phyloP scores from a whole-genome alignment of 2,113 vertebrate species.

The Ciconia stormi region DNA sequence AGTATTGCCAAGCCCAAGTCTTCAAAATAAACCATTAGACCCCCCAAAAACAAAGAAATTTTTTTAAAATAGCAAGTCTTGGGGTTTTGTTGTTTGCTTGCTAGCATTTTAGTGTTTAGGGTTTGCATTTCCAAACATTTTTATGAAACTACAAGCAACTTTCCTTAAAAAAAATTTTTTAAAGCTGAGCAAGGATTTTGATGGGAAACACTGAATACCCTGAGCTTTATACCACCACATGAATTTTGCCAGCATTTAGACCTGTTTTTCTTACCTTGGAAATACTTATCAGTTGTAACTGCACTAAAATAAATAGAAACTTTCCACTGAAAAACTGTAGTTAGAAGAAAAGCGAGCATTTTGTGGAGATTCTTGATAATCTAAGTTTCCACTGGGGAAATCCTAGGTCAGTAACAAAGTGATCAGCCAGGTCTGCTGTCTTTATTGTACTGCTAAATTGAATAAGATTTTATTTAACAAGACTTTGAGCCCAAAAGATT shows the following conservation, averaged over 20 bases:
- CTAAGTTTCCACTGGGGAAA: neutral
- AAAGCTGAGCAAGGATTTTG: neutral
- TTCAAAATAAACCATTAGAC: conserved; percentile 1
- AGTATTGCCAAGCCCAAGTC: conserved; percentile 6
- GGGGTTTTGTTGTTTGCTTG: neutral
- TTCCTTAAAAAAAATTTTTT: neutral
- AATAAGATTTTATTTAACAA: neutral
- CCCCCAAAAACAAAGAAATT: neutral
- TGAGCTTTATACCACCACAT: neutral
- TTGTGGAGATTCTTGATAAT: neutral
- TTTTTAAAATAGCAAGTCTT: neutral
- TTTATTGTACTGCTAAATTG: neutral
- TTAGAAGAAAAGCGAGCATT: neutral
- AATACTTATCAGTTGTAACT: neutral
- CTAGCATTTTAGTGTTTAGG: neutral
- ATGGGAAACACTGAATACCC: neutral
- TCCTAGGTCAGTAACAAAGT: neutral
- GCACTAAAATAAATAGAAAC: neutral
- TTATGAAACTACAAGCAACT: neutral
- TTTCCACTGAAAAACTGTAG: neutral
- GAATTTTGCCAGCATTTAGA: neutral
- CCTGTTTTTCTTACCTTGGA: neutral
- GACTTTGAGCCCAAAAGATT: neutral
- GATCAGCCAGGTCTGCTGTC: neutral
- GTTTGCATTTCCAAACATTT: neutral